Base-by-base conservation (phyloP, 2,113 vertebrate genomes). In the Heliornis fulica region DNA sequence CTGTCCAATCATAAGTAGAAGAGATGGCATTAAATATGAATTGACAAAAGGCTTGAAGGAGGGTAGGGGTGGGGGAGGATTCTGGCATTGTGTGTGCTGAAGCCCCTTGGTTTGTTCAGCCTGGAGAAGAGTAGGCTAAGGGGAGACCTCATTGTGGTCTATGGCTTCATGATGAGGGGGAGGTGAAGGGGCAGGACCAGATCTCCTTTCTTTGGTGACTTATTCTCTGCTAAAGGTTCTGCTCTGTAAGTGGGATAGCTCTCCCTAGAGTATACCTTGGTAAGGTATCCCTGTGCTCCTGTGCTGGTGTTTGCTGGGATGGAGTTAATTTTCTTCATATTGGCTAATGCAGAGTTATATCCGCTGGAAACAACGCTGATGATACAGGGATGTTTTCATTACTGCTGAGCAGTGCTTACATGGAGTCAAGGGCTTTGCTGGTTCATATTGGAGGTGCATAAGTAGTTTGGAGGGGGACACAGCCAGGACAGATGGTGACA, bases 71-170 rank as follows among this genome's bases (percentile, higher is more conserved):
- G 5, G 2, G 1, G 8, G 13, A 21, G 5, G 28, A 31, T 2
- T 59, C 21, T 65, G 0, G 0, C 13, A 46, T 1, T 2, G 2
- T 46, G 26, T 15, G 7, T 32, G 8, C 0, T 11, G n/a, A 46
- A 46, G 46, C 22, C 15, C 21, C 21, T 22, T 46, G 21, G 10
- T 46, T 46, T 46, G 46, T 11, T 22, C 22, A 46, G 20, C 46
- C 15, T 22, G 46, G 46, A 46, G 43, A 45, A 45, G 43, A 45
- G 46, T 19, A 46, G 20, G 20, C 20, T 46, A 21, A 46, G 46
- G 20, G 10, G 46, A 22, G 20, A 46, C 46, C 46, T 46, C 46
- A 22, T 46, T 21, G 22, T 4, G 4, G 46, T 46, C 21, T 46
- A 11, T 46, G 46, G 46, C 20, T 46, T 46, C 46, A 19, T 46